Base-by-base conservation (phyloP, 2,888 invertebrate genomes). In the Tetanocera ferruginea region DNA sequence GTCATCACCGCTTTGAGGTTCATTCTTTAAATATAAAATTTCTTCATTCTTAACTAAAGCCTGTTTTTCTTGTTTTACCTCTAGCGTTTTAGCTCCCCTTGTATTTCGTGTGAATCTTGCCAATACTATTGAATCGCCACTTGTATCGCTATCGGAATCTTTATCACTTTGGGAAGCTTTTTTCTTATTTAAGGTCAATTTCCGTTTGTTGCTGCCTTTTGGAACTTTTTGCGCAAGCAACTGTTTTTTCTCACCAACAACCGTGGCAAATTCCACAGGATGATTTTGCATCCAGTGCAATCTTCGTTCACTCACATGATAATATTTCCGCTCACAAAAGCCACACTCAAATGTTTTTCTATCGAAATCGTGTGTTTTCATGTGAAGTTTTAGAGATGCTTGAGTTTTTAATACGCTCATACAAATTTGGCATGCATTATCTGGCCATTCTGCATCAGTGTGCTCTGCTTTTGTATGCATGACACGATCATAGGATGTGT, bases 401-500 rank as follows among this genome's bases (percentile, higher is more conserved):
- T 76, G 66, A 43, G 11, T 1, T 37, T 31, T 23, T 4, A 78
- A 76, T 11, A 67, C 31, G 43, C 52, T 75, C 37, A 76, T 78
- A 55, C 82, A 82, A 67, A 81, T 76, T 28, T 72, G 57, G 49
- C 82, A 82, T 17, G 79, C 43, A 49, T 23, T 57, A 1, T n/a
- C 19, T 11, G 43, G 43, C 79, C 81, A 82, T 64, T 80, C 80
- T 6, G 55, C 28, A 0, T 64, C 75, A n/a, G 72, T 62, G 62
- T 82, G 82, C 6, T n/a, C 60, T 14, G 49, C 17, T 17, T 79
- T 82, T 19, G 81, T 69, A 69, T 82, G 81, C 55, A 74, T 73
- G 3, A 70, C 73, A 70, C 71, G 76, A 25, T 78, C 79, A 25
- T 79, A 71, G 19, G 71, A 51, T 11, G 80, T 81, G 3, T 25